phyloP scores from a whole-genome alignment of 2,888 invertebrate species.

The Timema cristinae region DNA sequence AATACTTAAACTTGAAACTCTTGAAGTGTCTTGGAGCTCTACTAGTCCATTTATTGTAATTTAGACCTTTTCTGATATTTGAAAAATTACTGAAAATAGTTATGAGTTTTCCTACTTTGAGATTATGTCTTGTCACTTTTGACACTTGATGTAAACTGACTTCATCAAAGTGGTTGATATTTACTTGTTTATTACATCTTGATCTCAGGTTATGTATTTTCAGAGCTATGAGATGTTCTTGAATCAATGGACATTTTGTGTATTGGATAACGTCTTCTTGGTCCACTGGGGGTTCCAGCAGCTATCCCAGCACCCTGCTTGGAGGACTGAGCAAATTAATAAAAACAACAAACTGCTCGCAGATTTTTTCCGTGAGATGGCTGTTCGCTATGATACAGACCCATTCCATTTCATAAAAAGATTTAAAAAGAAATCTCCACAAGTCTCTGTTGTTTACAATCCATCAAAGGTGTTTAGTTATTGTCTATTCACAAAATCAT shows the following conservation, averaged over 20 bases:
- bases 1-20: too few species aligned
- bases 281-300: constrained; percentile 4
- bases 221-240: constrained; percentile 6
- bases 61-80: too few species aligned
- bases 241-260: not conserved
- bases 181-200: not conserved
- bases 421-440: not conserved
- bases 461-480: too few species aligned
- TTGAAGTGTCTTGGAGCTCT: too few species aligned
- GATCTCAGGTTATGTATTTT: not conserved
- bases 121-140: too few species aligned
- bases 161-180: not conserved
- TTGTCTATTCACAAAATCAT: too few species aligned
- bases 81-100: too few species aligned
- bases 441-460: too few species aligned
- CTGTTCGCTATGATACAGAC: not conserved
- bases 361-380: constrained; percentile 6
- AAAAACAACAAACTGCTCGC: not conserved
- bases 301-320: not conserved
- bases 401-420: not conserved
- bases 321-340: not conserved
- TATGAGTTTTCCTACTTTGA: too few species aligned
- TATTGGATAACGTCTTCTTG: not conserved
- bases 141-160: not conserved
- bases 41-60: too few species aligned